Conservation (phyloP, 2,113 vertebrate genomes). For the Chelonoidis abingdonii region DNA sequence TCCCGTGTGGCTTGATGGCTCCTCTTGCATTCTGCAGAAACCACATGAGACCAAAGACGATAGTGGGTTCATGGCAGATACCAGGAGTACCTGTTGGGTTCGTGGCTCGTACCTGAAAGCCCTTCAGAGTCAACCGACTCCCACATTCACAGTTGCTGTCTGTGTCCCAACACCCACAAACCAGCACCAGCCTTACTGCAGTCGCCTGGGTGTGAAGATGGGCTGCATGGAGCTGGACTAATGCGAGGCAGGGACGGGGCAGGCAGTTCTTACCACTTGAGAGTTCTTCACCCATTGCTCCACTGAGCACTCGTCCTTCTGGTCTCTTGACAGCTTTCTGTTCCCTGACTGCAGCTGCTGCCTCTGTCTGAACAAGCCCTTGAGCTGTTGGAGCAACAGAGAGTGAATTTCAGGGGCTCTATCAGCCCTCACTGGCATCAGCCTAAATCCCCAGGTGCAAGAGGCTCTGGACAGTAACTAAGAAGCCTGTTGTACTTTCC, state of each 20-base stretch:
- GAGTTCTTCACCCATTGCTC: conserved; percentile 60
- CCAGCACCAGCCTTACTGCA: not conserved
- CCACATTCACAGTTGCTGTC: not conserved
- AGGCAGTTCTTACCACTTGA: not conserved
- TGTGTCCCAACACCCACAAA: not conserved
- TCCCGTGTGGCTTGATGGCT: conserved; percentile 20
- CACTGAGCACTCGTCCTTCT: conserved; percentile 17
- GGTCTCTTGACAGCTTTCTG: conserved; percentile 30
- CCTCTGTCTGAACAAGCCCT: conserved; percentile 79
- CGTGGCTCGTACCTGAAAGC: not conserved
- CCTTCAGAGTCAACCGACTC: not conserved
- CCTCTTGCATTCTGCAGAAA: conserved; percentile 55
- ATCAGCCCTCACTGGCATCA: too few species aligned
- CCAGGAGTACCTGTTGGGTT: not conserved
- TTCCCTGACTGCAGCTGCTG: conserved; percentile 45
- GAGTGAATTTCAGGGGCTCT: not conserved
- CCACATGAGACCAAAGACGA: not conserved
- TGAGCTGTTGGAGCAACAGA: conserved; percentile 69
- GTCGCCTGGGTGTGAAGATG: not conserved
- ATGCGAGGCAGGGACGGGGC: not conserved
- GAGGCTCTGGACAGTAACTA: not conserved
- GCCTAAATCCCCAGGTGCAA: not conserved
- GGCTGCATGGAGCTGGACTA: not conserved
- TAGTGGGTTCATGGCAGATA: not conserved
- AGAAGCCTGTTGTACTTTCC: not conserved